Evolutionary conservation across 2,797 vertebrate species (phyloP).

Genomic region (Gallinago solitaria): DNA sequence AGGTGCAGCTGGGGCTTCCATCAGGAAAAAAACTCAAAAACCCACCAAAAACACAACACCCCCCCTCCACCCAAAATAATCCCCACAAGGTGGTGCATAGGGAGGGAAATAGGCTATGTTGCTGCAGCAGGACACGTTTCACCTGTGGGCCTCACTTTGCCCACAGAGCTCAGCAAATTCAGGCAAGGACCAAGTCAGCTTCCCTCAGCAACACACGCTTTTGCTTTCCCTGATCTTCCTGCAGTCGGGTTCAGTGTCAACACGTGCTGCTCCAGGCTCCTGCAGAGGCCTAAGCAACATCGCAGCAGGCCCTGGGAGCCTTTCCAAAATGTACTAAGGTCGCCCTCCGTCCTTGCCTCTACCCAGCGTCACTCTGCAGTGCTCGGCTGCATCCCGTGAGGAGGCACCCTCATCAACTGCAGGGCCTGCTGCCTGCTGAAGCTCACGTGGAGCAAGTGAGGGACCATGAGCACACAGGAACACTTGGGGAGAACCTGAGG

Average conservation of each 20-base stretch:
- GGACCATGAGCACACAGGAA: neutral
- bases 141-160: fast-evolving
- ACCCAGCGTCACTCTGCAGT: neutral
- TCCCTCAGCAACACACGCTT: neutral
- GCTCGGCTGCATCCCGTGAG: fast-evolving
- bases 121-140: neutral
- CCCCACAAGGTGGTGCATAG: neutral
- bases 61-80: neutral
- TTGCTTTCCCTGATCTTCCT: neutral
- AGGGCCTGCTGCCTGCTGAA: neutral
- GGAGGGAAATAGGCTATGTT: neutral
- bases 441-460: fast-evolving
- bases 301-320: neutral
- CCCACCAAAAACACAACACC: neutral
- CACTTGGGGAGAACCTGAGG: fast-evolving
- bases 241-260: neutral
- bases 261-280: neutral
- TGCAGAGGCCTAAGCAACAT: fast-evolving
- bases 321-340: neutral
- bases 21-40: neutral
- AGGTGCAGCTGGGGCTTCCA: neutral
- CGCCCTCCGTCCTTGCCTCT: neutral
- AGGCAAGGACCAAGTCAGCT: neutral
- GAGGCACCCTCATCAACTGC: fast-evolving
- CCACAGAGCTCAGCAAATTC: neutral